phyloP scores from a whole-genome alignment of 2,113 vertebrate genomes.

The Mola mola region DNA sequence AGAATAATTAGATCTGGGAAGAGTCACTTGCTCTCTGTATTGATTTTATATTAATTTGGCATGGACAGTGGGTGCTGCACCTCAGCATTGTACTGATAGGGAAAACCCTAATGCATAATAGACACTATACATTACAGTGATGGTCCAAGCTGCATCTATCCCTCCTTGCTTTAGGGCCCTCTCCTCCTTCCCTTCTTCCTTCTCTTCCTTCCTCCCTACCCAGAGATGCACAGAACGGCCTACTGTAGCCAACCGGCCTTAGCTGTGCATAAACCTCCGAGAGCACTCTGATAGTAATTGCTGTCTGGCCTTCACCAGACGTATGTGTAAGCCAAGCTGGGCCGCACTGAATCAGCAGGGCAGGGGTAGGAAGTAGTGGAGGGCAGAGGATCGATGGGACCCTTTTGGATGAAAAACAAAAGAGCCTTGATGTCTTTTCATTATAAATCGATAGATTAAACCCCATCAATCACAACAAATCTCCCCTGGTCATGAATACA shows the following conservation, averaged over 20 bases:
- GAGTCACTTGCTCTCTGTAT: too few relatives aligned
- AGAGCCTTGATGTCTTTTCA: slow-evolving; percentile 57
- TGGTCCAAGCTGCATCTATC: neutral
- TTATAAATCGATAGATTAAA: slow-evolving; percentile 66
- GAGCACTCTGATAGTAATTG: slow-evolving; percentile 40
- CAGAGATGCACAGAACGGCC: neutral
- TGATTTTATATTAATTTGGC: too few relatives aligned
- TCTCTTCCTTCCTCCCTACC: neutral
- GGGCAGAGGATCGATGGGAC: slow-evolving; percentile 54
- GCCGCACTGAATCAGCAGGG: slow-evolving; percentile 53
- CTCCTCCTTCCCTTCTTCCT: neutral
- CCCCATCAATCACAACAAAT: slow-evolving; percentile 43
- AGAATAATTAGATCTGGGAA: too few relatives aligned
- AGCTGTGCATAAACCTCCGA: slow-evolving; percentile 22
- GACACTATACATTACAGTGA: neutral
- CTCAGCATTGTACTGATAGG: too few relatives aligned
- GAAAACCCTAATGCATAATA: too few relatives aligned
- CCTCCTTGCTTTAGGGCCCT: neutral
- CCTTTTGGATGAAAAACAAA: slow-evolving; percentile 64
- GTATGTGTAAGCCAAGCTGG: slow-evolving; percentile 35
- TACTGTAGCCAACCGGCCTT: neutral
- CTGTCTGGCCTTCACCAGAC: slow-evolving; percentile 23
- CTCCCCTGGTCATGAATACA: slow-evolving; percentile 20
- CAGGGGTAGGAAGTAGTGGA: neutral
- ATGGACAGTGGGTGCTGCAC: too few relatives aligned